Conservation (phyloP, 2,113 vertebrate genomes). For the Anolis carolinensis region DNA sequence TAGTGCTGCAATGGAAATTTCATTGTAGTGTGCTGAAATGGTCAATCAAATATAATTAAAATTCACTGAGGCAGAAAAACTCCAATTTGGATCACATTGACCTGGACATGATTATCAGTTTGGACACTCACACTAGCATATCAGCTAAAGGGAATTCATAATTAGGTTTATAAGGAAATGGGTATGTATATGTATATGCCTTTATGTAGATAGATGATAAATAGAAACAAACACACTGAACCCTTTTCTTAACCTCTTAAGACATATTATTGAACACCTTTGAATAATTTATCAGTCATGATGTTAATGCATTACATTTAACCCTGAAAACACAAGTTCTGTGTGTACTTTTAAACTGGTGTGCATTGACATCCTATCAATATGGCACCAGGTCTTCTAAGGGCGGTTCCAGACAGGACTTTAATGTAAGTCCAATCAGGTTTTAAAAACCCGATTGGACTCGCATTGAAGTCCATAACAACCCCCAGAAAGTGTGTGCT, state of each 20-base stretch:
- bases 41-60: slow-evolving; percentile 18
- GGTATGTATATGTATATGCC: too few species aligned
- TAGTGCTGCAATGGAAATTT: background rate
- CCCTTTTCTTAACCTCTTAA: background rate
- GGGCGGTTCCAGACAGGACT: too few species aligned
- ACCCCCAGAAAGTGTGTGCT: too few species aligned
- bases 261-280: background rate
- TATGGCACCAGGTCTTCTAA: too few species aligned
- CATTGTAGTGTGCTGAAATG: background rate
- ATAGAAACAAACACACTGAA: too few species aligned
- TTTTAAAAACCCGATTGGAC: too few species aligned
- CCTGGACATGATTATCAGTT: background rate
- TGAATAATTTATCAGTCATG: background rate
- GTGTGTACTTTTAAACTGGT: too few species aligned
- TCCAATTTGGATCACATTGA: background rate
- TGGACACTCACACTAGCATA: background rate
- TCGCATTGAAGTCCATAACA: too few species aligned
- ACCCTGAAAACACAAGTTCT: too few species aligned
- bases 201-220: background rate
- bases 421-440: too few species aligned
- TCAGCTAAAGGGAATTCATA: background rate
- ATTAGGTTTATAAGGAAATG: background rate
- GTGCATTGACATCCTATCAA: too few species aligned
- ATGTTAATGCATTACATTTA: background rate
- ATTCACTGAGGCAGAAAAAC: background rate